Evolutionary conservation across 2,113 vertebrate species (phyloP).

Genomic region (Casuarius casuarius): DNA sequence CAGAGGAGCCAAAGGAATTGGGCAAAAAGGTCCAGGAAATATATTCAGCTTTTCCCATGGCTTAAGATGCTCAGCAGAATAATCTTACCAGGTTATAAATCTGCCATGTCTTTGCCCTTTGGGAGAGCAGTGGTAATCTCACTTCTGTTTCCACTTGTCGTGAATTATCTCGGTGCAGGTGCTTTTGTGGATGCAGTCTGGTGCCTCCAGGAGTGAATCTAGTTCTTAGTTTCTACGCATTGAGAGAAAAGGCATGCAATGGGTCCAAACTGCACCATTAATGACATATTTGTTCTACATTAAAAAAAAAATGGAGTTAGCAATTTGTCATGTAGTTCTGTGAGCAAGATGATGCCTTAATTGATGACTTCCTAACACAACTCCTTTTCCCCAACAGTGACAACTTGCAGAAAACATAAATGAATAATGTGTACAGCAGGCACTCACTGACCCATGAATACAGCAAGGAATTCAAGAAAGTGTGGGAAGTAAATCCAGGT

Average conservation of each 20-base stretch:
- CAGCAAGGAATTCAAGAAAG: neutral
- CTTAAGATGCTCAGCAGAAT: neutral
- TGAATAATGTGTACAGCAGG: neutral
- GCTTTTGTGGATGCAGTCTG: neutral
- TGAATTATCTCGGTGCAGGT: neutral
- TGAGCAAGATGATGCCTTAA: neutral
- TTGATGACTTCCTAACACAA: neutral
- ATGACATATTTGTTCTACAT: neutral
- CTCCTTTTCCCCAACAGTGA: neutral
- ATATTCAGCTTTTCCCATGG: neutral
- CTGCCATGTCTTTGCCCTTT: neutral
- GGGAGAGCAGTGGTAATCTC: neutral
- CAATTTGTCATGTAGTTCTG: neutral
- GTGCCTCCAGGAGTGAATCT: neutral
- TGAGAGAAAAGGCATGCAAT: neutral
- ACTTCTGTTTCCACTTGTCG: accelerated
- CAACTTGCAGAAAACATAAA: constrained; percentile 4
- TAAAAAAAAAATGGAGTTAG: neutral
- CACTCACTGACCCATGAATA: neutral
- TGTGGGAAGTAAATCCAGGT: neutral
- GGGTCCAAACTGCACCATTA: neutral
- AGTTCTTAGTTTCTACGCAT: neutral
- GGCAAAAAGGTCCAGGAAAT: neutral
- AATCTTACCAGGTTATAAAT: neutral
- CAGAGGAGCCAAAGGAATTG: neutral